Conservation (phyloP, 2,797 vertebrate genomes). For the Caiman crocodilus region DNA sequence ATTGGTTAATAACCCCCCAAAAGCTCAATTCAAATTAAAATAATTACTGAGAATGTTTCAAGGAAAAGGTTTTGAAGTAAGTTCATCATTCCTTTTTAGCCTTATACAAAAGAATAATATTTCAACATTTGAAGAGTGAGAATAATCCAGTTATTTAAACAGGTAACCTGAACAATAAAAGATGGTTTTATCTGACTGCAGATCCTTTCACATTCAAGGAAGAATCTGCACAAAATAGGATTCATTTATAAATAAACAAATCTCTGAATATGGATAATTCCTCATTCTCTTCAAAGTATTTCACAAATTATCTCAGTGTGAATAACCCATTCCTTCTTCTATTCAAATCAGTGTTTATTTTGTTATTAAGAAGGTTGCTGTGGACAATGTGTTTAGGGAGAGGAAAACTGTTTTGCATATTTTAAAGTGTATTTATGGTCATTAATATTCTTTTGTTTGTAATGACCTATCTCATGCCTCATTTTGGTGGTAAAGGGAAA, state of each 20-base stretch:
- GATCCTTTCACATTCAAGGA: not conserved
- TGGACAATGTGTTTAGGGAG: too few relatives aligned
- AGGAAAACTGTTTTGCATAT: not conserved
- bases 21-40: not conserved
- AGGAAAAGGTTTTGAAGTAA: not conserved
- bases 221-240: not conserved
- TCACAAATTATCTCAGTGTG: not conserved
- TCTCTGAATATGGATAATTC: not conserved
- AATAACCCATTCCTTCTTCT: not conserved
- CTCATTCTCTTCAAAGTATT: not conserved
- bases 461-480: not conserved
- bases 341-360: not conserved
- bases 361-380: not conserved
- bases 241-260: not conserved
- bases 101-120: not conserved
- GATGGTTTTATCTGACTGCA: not conserved
- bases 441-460: not conserved
- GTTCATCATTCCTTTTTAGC: not conserved
- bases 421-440: not conserved
- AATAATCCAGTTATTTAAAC: not conserved
- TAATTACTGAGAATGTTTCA: not conserved
- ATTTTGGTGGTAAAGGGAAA: too few relatives aligned
- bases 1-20: not conserved
- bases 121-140: not conserved
- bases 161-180: not conserved